Evolutionary conservation across 2,113 vertebrate genomes (phyloP).

Genomic region (Elachura formosa): DNA sequence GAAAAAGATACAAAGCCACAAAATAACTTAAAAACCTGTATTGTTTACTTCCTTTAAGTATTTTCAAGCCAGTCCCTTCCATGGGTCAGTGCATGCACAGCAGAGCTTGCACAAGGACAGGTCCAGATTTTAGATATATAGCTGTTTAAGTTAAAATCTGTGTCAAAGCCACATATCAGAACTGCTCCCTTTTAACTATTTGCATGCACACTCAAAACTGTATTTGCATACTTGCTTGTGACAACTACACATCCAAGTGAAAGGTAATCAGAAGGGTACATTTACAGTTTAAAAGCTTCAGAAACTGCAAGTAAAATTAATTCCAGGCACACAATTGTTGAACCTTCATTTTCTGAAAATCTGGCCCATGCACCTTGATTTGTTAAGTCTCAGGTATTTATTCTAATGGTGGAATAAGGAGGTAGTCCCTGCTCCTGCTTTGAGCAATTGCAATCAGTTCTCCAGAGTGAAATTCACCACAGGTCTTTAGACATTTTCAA

Average conservation of each 20-base stretch:
- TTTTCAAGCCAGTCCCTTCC: not conserved
- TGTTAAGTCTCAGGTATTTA: not conserved
- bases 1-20: no score
- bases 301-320: not conserved
- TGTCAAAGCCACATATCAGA: not conserved
- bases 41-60: not conserved
- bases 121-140: not conserved
- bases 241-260: not conserved
- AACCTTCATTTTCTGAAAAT: not conserved
- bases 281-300: not conserved
- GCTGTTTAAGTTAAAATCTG: not conserved
- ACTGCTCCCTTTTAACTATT: not conserved
- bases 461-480: not conserved
- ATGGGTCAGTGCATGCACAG: not conserved
- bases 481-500: not conserved
- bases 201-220: not conserved
- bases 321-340: not conserved
- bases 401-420: not conserved
- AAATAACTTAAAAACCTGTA: not conserved
- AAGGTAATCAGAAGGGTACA: not conserved
- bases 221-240: not conserved
- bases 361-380: not conserved
- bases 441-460: not conserved
- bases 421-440: not conserved
- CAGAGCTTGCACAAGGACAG: not conserved